phyloP scores from a whole-genome alignment of 2,888 invertebrate species.

The Tubulanus polymorphus region DNA sequence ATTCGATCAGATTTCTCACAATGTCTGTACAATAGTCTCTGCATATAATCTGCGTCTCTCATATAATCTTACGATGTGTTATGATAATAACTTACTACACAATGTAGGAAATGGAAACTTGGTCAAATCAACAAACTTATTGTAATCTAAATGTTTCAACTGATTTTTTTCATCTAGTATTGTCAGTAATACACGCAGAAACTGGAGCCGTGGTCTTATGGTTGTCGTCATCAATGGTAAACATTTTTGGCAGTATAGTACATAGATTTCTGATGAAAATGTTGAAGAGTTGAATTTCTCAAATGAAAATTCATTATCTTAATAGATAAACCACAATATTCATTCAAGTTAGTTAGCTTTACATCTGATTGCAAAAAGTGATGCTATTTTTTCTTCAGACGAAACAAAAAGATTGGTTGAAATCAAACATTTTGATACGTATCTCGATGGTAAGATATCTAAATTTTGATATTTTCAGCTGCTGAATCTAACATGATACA shows the following conservation, averaged over 20 bases:
- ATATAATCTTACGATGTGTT: too few relatives aligned
- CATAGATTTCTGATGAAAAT: background rate
- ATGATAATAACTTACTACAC: too few relatives aligned
- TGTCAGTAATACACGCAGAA: slow-evolving; percentile 31
- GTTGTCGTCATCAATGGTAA: slow-evolving; percentile 39
- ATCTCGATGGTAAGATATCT: slow-evolving; percentile 37
- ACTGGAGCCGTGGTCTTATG: slow-evolving; percentile 43
- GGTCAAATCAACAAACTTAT: background rate
- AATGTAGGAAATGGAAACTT: background rate
- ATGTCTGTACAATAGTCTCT: too few relatives aligned
- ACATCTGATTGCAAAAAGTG: background rate
- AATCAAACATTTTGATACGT: slow-evolving; percentile 45
- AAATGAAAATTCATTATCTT: too few relatives aligned
- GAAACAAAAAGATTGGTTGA: slow-evolving; percentile 33
- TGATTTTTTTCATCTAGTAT: slow-evolving; percentile 26
- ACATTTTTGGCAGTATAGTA: slow-evolving; percentile 6
- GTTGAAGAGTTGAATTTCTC: too few relatives aligned
- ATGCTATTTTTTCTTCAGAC: slow-evolving; percentile 27
- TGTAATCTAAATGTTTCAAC: background rate
- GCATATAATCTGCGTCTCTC: too few relatives aligned
- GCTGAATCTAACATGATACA: background rate
- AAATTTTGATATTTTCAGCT: background rate
- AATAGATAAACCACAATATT: background rate
- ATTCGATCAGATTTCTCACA: background rate
- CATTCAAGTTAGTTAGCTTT: background rate